Evolutionary conservation across 2,797 vertebrate genomes (phyloP), one percentile per base, ranked within the genome.

Genomic region (Lacerta agilis): DNA sequence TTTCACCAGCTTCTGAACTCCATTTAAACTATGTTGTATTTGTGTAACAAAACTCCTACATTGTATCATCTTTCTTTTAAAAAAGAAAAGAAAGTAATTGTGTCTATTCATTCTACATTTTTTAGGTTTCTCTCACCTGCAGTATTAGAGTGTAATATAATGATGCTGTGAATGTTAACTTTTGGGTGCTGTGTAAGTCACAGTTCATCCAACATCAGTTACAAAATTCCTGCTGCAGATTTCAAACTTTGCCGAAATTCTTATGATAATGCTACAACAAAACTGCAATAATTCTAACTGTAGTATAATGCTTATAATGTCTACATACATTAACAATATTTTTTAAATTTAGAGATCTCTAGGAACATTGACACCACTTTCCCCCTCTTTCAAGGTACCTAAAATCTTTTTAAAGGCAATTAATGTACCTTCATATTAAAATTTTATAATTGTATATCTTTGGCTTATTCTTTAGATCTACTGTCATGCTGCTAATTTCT

Each of bases 11-110:
- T 72, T 4, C 5, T 85, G 49, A 92, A 87, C 45, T 0, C 0
- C 18, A 71, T 89, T 86, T 43, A 73, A 89, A 89, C 43, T 13
- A 5, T 27, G 1, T 13, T 1, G 25, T 86, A 89, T 92, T 71
- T 79, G 17, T 55, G 17, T 23, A 69, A 25, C 58, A 75, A 90
- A 86, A 86, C 49, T 1, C 1, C 41, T 41, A 55, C 29, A 17
- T 41, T 20, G 58, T 23, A 29, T 7, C 18, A 33, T 33, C 38
- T 82, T 67, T 72, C 49, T 23, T 69, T 69, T 1, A 11, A 29
- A 58, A 41, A 41, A 83, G 2, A 45, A n/a, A 41, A 83, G 2
- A 45, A 72, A 55, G 49, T 61, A 20, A 73, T 27, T 58, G 45
- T 9, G 36, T 33, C 10, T 73, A 6, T 29, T 49, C n/a, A 33